A percentile compares a stretch with the other conserved stretches of the same genome.
Conservation (phyloP, 2,797 vertebrate genomes). For the Dipus sagitta region DNA sequence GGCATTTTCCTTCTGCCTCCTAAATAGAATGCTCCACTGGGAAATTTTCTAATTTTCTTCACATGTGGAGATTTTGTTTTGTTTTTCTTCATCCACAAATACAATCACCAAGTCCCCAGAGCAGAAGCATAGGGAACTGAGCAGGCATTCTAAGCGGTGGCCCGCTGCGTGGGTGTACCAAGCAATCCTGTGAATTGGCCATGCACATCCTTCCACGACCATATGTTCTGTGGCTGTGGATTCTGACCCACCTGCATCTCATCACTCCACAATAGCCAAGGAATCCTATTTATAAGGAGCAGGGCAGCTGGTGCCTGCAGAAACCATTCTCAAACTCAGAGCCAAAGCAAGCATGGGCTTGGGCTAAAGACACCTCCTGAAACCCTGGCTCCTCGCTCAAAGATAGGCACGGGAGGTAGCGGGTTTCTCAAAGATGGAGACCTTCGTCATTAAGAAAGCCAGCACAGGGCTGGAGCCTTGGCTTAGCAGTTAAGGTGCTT, state of each 20-base stretch:
- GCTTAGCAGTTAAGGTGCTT: no score
- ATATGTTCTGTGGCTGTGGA: neutral
- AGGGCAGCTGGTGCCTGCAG: neutral
- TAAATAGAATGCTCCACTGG: slow-evolving; percentile 54
- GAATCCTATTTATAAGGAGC: neutral
- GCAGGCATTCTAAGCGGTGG: neutral
- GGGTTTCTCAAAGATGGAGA: neutral
- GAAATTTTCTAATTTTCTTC: slow-evolving; percentile 67
- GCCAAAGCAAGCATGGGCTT: neutral
- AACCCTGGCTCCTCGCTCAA: neutral
- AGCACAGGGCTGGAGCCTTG: neutral
- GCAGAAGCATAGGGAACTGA: neutral
- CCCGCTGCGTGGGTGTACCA: neutral
- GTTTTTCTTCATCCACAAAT: slow-evolving; percentile 55
- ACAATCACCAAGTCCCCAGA: slow-evolving; percentile 39
- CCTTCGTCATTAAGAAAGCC: neutral
- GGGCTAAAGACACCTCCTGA: neutral
- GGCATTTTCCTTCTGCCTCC: fast-evolving
- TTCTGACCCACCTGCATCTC: neutral
- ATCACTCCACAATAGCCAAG: neutral
- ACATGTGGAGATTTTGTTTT: slow-evolving; percentile 56
- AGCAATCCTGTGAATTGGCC: neutral
- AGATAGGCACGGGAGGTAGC: neutral
- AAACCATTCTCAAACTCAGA: neutral
- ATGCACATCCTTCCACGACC: no score